A percentile compares a stretch with the other conserved stretches of the same genome.
phyloP scores from a whole-genome alignment of 2,113 vertebrate species.

The Halichoerus grypus region DNA sequence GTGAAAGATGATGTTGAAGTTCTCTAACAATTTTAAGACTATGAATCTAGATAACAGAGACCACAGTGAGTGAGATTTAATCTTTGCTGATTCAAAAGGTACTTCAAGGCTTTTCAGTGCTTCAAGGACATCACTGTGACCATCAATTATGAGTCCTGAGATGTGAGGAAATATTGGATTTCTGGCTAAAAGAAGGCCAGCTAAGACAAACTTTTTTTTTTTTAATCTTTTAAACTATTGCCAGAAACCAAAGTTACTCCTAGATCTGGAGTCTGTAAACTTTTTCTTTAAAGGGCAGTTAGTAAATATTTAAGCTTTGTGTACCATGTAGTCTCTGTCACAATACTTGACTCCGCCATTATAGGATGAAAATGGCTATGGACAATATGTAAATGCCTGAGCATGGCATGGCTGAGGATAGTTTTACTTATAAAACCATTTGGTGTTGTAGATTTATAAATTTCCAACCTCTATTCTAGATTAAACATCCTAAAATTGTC shows the following conservation, averaged over 20 bases:
- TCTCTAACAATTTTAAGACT: not conserved
- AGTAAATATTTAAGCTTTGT: not conserved
- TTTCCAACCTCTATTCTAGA: not conserved
- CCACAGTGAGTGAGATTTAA: not conserved
- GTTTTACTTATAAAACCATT: constrained; percentile 16
- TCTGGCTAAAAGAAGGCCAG: not conserved
- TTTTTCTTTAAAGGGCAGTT: constrained; percentile 3
- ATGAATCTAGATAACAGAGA: constrained; percentile 26
- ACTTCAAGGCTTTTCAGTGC: not conserved
- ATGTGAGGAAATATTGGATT: not conserved
- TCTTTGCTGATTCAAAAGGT: constrained; percentile 42
- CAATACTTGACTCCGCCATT: not conserved
- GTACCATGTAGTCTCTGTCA: not conserved
- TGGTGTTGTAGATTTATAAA: not conserved
- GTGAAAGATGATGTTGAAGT: not conserved
- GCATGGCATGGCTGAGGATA: not conserved
- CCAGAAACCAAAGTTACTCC: not conserved
- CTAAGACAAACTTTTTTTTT: not conserved
- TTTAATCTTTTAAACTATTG: not conserved
- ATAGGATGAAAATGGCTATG: not conserved
- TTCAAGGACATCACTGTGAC: not conserved
- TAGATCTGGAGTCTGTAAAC: not conserved
- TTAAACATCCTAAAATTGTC: not conserved
- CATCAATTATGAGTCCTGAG: not conserved
- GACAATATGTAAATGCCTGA: not conserved